Conservation (phyloP, 1,140 invertebrate genomes). For the Papilio aristodemus region DNA sequence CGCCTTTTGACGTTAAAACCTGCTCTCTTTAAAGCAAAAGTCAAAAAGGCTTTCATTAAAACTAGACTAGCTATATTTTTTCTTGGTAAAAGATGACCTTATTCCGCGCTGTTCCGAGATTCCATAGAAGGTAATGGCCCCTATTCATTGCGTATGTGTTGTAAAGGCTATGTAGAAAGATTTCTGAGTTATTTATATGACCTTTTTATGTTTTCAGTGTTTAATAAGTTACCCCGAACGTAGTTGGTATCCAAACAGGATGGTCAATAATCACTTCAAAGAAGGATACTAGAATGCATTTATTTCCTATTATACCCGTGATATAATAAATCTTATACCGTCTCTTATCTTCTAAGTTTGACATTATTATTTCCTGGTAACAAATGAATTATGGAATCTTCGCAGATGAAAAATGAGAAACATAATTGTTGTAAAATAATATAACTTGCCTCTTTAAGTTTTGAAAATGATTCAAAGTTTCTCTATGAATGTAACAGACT, state of each 20-base stretch:
- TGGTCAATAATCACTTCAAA: neutral
- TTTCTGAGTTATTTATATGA: constrained; percentile 23
- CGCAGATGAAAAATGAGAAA: no score
- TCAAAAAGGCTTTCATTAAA: constrained; percentile 33
- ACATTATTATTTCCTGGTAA: no score
- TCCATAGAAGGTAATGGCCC: constrained; percentile 25
- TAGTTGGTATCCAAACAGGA: neutral
- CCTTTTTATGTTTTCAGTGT: constrained; percentile 11
- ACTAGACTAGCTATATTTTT: constrained; percentile 30
- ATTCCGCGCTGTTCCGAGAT: constrained; percentile 19
- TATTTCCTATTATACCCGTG: no score
- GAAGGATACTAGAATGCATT: no score
- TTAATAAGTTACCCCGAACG: neutral
- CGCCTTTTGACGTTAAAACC: constrained; percentile 29
- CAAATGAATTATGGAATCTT: no score
- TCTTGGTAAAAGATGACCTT: constrained; percentile 32
- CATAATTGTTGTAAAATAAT: no score
- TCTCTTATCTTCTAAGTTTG: no score
- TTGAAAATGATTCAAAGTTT: no score
- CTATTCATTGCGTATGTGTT: constrained; percentile 21
- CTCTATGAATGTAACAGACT: neutral
- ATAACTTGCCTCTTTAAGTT: no score
- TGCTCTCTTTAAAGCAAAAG: constrained; percentile 28
- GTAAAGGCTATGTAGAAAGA: constrained; percentile 18
- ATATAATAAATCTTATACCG: no score